These are phyloP conservation scores for Syngnathus floridae DNA, from an alignment of 2,113 vertebrate species.

Conservation along the genomic window DNA sequence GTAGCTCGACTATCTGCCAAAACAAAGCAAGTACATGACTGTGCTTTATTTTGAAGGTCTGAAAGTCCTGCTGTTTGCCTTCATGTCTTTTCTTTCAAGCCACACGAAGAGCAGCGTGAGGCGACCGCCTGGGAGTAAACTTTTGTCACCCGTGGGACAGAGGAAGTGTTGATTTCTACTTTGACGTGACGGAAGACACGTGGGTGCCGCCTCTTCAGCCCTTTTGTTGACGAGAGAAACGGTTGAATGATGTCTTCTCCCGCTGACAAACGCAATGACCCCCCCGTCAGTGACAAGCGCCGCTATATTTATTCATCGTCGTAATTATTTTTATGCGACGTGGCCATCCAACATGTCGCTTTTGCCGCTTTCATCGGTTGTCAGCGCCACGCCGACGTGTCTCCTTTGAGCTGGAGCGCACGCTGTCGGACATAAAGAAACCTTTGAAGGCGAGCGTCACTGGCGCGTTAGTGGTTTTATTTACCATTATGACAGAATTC, in stretches of 20 bases:
- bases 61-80: constrained; percentile 38
- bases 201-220: constrained; percentile 34
- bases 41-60: constrained; percentile 6
- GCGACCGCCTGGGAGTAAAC: constrained; percentile 44
- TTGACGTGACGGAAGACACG: constrained; percentile 44
- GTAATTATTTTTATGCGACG: constrained; percentile 38
- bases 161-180: constrained; percentile 66
- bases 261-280: constrained; percentile 25
- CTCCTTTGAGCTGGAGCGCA: constrained; percentile 39
- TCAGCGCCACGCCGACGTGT: constrained; percentile 42
- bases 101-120: constrained; percentile 43
- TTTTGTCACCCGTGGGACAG: constrained; percentile 45
- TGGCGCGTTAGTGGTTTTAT: neutral
- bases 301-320: constrained; percentile 60
- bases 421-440: constrained; percentile 48
- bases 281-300: constrained; percentile 29
- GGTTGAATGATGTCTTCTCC: constrained; percentile 39
- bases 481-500: neutral
- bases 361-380: constrained; percentile 58
- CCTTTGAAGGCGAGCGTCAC: constrained; percentile 31
- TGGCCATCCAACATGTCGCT: constrained; percentile 32
- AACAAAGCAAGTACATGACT: neutral
- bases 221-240: neutral
- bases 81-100: constrained; percentile 42
- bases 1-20: neutral